A percentile compares a stretch with the other conserved stretches of the same genome.
These are phyloP conservation scores for Garra rufa DNA, from an alignment of 2,113 vertebrate genomes.

Conservation along the genomic window DNA sequence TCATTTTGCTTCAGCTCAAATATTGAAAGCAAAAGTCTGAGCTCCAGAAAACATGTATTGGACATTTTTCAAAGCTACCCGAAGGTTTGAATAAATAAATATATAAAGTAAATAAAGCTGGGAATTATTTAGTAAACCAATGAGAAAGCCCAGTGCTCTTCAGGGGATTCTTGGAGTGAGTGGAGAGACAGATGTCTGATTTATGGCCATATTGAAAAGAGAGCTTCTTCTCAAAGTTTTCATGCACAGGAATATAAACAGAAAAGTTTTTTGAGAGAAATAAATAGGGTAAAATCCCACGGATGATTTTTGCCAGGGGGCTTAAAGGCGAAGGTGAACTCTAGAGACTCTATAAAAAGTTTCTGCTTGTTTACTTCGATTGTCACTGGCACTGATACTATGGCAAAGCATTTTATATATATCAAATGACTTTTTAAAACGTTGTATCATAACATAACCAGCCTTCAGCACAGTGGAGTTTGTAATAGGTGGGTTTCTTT, in stretches of 20 bases:
- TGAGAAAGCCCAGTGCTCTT: not conserved
- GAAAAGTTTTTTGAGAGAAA: not conserved
- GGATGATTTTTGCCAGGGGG: not conserved
- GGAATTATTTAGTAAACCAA: constrained; percentile 16
- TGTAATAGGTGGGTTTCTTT: constrained; percentile 12
- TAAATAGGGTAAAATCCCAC: not conserved
- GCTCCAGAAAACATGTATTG: not conserved
- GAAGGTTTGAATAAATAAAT: not conserved
- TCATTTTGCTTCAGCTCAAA: not conserved
- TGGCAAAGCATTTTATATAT: constrained; percentile 32
- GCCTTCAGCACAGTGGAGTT: not conserved
- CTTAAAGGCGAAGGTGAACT: not conserved
- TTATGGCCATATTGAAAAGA: not conserved
- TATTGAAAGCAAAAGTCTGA: not conserved
- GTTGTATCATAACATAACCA: no score
- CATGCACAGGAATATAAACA: not conserved
- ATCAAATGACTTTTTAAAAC: not conserved
- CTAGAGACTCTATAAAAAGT: not conserved
- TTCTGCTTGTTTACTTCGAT: constrained; percentile 32
- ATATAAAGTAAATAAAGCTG: constrained; percentile 10
- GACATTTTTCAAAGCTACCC: not conserved
- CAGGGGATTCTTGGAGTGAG: constrained; percentile 9
- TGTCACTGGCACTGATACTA: constrained; percentile 29
- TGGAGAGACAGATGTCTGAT: constrained; percentile 16
- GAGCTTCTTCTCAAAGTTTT: not conserved